These are phyloP conservation scores for Drosophila ercepeae DNA, from an alignment of 1,140 invertebrate species.

Conservation along the genomic window DNA sequence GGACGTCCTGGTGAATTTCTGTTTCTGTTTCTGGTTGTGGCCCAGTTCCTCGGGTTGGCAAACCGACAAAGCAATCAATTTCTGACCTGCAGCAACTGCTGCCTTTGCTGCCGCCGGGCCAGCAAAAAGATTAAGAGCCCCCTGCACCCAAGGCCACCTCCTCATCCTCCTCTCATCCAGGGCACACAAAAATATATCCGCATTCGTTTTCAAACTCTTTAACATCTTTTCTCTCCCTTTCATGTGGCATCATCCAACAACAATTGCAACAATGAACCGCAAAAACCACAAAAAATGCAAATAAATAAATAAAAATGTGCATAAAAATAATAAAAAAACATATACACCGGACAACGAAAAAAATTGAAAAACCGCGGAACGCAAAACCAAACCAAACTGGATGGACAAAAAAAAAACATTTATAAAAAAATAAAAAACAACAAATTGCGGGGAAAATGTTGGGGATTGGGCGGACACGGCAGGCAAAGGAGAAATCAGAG, in stretches of 20 bases:
- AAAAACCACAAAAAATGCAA: conserved; percentile 69
- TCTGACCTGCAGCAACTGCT: conserved; percentile 34
- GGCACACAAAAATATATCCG: conserved; percentile 50
- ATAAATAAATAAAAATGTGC: conserved; percentile 74
- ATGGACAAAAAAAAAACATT: conserved; percentile 23
- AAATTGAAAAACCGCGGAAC: conserved; percentile 65
- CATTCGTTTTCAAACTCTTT: conserved; percentile 57
- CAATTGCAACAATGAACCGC: conserved; percentile 62
- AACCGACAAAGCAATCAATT: conserved; percentile 82
- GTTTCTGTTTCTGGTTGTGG: conserved; percentile 34
- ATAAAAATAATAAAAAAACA: conserved; percentile 45
- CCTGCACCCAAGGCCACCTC: neutral
- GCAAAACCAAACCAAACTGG: conserved; percentile 40
- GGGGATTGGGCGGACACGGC: conserved; percentile 13
- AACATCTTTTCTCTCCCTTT: conserved; percentile 56
- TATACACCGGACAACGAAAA: conserved; percentile 40
- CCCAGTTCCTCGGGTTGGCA: conserved; percentile 53
- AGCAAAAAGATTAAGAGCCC: conserved; percentile 65
- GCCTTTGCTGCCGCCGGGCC: conserved; percentile 16
- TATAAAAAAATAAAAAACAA: conserved; percentile 17
- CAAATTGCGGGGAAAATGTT: conserved; percentile 17
- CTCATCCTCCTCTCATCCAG: neutral
- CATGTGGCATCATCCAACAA: conserved; percentile 57
- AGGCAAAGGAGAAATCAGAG: conserved; percentile 81
- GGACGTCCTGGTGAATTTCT: conserved; percentile 11